Evolutionary conservation across 2,797 vertebrate species (phyloP).

Genomic region (Dromococcyx pavoninus): DNA sequence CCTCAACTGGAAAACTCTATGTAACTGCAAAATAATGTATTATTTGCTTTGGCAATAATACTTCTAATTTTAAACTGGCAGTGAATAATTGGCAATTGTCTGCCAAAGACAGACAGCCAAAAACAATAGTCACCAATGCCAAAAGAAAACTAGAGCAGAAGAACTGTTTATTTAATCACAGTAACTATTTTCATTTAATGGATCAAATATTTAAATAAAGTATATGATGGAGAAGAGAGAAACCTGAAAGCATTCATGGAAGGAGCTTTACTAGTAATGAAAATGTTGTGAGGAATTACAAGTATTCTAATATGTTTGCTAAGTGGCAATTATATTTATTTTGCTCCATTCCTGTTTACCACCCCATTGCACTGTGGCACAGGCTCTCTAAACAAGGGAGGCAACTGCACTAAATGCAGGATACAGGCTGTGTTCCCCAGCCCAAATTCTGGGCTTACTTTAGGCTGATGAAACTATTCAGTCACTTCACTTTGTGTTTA

Average conservation of each 20-base stretch:
- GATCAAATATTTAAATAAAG: constrained; percentile 35
- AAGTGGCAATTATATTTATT: background rate
- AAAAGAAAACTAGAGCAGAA: constrained; percentile 36
- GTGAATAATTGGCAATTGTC: constrained; percentile 1
- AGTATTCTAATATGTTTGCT: background rate
- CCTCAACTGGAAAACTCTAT: background rate
- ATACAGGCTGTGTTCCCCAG: background rate
- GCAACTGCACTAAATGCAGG: background rate
- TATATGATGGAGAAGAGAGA: background rate
- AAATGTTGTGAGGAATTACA: background rate
- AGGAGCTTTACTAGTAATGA: background rate
- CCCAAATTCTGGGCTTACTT: background rate
- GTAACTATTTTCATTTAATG: constrained; percentile 8
- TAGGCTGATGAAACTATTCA: background rate
- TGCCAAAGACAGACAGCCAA: constrained; percentile 4
- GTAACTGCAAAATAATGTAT: constrained; percentile 19
- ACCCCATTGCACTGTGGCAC: background rate
- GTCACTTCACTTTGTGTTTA: background rate
- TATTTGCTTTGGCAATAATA: constrained; percentile 45
- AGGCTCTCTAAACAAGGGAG: background rate
- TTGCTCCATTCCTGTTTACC: background rate
- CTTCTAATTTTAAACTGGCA: constrained; percentile 26
- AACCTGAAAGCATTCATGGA: background rate
- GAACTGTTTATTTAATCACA: constrained; percentile 1
- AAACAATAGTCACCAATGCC: constrained; percentile 17